A percentile compares a stretch with the other conserved stretches of the same genome.
Evolutionary conservation across 2,113 vertebrate species (phyloP).

Genomic region (Hystrix cristata): DNA sequence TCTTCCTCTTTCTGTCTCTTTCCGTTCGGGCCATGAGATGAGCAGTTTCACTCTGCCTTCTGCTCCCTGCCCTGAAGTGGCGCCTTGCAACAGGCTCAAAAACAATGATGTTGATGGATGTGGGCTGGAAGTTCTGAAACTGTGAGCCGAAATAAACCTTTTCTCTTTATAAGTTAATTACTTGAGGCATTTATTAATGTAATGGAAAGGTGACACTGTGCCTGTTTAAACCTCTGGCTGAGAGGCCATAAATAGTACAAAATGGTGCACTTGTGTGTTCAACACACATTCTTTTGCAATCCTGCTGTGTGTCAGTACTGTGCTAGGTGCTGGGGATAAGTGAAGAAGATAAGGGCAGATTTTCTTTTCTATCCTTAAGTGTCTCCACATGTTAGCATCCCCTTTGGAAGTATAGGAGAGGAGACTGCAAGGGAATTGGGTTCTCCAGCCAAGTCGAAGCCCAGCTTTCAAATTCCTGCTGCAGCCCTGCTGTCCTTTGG

Average conservation of each 20-base stretch:
- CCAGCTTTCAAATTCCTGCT: background rate
- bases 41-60: background rate
- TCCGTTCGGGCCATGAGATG: background rate
- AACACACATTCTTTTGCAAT: background rate
- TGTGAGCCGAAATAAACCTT: background rate
- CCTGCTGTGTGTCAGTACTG: background rate
- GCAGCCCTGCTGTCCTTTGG: background rate
- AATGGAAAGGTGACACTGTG: background rate
- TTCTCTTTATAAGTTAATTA: background rate
- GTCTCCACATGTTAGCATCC: background rate
- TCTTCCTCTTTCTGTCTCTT: background rate
- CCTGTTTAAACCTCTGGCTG: background rate
- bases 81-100: background rate
- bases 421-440: background rate
- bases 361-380: background rate
- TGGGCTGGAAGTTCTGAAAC: background rate
- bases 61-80: background rate
- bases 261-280: background rate
- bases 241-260: background rate
- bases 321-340: background rate
- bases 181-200: background rate
- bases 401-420: constrained; percentile 25
- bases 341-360: constrained; percentile 7
- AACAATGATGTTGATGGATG: background rate
- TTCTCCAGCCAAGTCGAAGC: background rate